A percentile compares a stretch with the other conserved stretches of the same genome.
Evolutionary conservation across 2,797 vertebrate genomes (phyloP).

Genomic region (Cuculus canorus): DNA sequence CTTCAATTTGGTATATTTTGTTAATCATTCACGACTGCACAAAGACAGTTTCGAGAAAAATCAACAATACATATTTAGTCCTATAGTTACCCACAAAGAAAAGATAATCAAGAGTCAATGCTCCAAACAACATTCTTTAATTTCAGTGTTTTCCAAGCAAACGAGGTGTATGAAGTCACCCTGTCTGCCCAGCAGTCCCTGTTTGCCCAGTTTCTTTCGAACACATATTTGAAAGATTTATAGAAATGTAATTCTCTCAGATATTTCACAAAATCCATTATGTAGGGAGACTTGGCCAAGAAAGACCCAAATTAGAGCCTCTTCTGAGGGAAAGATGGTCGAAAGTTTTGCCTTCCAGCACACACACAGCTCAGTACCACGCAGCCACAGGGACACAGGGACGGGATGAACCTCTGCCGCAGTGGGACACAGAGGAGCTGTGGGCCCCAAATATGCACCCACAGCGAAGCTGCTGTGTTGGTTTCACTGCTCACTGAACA

Average conservation of each 20-base stretch:
- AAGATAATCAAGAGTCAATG: not conserved
- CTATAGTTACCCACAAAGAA: not conserved
- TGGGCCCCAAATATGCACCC: rapidly evolving
- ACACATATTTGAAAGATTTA: not conserved
- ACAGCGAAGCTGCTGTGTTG: rapidly evolving
- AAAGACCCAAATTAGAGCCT: not conserved
- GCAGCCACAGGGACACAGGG: not conserved
- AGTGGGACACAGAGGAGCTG: rapidly evolving
- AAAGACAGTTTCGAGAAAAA: not conserved
- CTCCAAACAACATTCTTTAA: not conserved
- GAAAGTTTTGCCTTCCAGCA: not conserved
- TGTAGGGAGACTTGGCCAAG: not conserved
- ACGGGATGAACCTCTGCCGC: not conserved
- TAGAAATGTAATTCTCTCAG: not conserved
- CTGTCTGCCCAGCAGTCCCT: not conserved
- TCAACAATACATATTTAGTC: not conserved
- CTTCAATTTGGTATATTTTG: not conserved
- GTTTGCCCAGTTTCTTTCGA: not conserved
- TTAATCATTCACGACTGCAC: not conserved
- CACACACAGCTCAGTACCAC: rapidly evolving
- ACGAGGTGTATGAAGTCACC: not conserved
- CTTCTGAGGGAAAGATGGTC: not conserved
- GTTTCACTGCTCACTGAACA: not conserved
- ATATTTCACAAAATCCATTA: not conserved
- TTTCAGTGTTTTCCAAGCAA: not conserved